Evolutionary conservation across 2,797 vertebrate genomes (phyloP), one percentile per base, ranked within the genome.

Genomic region (Trichosurus vulpecula): DNA sequence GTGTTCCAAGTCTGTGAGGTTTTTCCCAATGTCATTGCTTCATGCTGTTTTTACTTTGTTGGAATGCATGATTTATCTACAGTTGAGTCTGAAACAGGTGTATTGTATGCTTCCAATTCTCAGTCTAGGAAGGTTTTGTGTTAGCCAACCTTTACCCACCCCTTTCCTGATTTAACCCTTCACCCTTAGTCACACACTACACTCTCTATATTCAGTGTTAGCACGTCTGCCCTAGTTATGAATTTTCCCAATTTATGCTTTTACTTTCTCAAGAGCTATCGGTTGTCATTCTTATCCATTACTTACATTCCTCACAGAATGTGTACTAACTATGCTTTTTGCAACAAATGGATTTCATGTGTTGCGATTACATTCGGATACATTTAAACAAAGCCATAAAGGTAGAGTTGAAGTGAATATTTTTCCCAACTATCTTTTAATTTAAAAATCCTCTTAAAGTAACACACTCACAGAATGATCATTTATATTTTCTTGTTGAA

Each of bases 281-380:
- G 58, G 29, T 27, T 95, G 52, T 51, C 92, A 51, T 94, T 90
- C 58, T 94, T 97, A 81, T 93, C 57, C 97, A 91, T 96, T 61
- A 94, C 41, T 54, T 56, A 35, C n/a, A 87, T 93, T 22, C 35
- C 91, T 91, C 97, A 96, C 92, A 97, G 55, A 92, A 97, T 96
- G 95, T 58, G 53, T 93, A 94, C 92, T 92, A 97, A 97, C 97
- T 96, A 96, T 94, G 94, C 55, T 93, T 93, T 95, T 94, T 93
- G 93, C 96, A 97, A 94, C 57, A 94, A 90, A 74, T 92, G 55
- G 87, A 41, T 91, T 93, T 89, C 35, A 57, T 74, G 16, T 16
- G 14, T 74, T 87, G 31, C 56, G 92, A 95, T 66, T 41, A 57
- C 56, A 57, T 2, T 53, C 91, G 52, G 58, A 94, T 97, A 95